Evolutionary conservation across 92 coral and sea anemone species (phyloP), one percentile per base, ranked within the genome.

Genomic region (Pocillopora meandrina): DNA sequence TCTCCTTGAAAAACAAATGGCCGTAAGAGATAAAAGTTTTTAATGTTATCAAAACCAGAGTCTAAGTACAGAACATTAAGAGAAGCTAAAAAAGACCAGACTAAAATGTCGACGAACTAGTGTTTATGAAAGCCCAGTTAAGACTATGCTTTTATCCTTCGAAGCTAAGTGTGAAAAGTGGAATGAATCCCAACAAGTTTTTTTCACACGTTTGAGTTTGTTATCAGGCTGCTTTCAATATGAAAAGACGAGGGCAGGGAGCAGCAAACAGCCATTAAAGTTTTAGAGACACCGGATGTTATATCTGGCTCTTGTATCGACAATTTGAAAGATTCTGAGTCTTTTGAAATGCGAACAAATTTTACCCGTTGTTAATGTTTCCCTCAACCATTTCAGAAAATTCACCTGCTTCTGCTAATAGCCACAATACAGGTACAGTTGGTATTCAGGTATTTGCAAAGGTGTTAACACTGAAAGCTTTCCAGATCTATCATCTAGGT

Each of bases 401-500:
- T 90, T 92, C 93, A 94, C 92, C 90, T 92, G 98, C 76, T 90
- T 61, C 31, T 72, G 78, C 75, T 88, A 86, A 90, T 82, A 87
- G 94, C 80, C 86, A 85, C 87, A 90, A 86, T 89, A 90, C 95
- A 86, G 66, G 88, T 87, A 86, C 84, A 79, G 82, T 90, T 84
- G 98, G 89, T 94, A 88, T 92, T 89, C 72, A 76, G 83, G 87
- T 85, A 92, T 94, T 90, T 92, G 92, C 80, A 73, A 84, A 94
- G 98, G 98, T 92, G 98, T 94, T 92, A 92, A 93, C 90, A 79
- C 78, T 71, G 78, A 91, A 91, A 87, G 89, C 91, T 74, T 71
- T 83, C 86, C 79, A 73, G 73, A 73, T 62, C 86, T 74, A 83
- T 74, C 70, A 63, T 62, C 23, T 73, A 83, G 86, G 80, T 74